A percentile compares a stretch with the other conserved stretches of the same genome.
These are phyloP conservation scores for Micropoecilia bifurca DNA, from an alignment of 2,797 vertebrate genomes.

Conservation along the genomic window DNA sequence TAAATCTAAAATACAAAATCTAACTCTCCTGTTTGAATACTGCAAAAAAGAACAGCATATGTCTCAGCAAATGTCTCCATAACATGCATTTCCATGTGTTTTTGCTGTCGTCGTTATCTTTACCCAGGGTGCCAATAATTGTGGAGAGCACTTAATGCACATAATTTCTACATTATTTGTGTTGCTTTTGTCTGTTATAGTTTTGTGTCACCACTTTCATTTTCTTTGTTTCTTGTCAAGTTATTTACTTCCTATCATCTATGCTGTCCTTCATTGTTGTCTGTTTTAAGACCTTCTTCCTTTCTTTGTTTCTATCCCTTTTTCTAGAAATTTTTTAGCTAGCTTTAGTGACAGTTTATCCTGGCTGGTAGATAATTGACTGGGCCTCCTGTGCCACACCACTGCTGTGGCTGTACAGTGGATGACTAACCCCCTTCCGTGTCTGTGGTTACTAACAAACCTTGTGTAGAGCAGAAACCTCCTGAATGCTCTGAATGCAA, in stretches of 20 bases:
- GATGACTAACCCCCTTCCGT: constrained; percentile 83
- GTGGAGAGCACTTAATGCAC: constrained; percentile 10
- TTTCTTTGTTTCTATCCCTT: constrained; percentile 64
- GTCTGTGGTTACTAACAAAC: constrained; percentile 92
- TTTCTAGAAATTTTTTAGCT: constrained; percentile 77
- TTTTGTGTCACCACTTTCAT: constrained; percentile 60
- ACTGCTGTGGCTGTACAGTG: constrained; percentile 53
- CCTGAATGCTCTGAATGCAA: constrained; percentile 36
- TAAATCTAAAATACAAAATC: too few species aligned
- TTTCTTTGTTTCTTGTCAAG: constrained; percentile 43
- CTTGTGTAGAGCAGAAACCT: constrained; percentile 37
- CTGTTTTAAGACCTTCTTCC: constrained; percentile 48
- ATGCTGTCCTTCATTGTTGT: neutral
- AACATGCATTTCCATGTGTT: neutral
- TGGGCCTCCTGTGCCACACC: constrained; percentile 67
- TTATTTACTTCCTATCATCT: constrained; percentile 44
- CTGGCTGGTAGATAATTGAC: constrained; percentile 72
- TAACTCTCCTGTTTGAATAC: neutral
- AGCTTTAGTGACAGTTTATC: constrained; percentile 66
- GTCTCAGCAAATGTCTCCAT: neutral
- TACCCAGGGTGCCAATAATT: constrained; percentile 8
- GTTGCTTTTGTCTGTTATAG: constrained; percentile 53
- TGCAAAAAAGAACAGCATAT: neutral
- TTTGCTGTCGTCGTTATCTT: neutral
- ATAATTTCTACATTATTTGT: constrained; percentile 57